Percentiles rank a stretch among this genome's conserved stretches.
Conservation (phyloP, 2,888 invertebrate species). For the Pristionchus japonicus region DNA sequence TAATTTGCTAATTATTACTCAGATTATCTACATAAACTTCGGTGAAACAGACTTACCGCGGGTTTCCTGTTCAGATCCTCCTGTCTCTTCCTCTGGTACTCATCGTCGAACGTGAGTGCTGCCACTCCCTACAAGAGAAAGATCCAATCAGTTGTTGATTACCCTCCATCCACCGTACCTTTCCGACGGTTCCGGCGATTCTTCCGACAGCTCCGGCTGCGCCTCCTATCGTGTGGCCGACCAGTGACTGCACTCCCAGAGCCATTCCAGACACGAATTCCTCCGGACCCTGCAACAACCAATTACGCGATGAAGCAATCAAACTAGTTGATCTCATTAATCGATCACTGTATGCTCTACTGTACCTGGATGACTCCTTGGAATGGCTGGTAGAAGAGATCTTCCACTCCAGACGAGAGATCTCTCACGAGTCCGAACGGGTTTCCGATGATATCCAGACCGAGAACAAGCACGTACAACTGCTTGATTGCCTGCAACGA, state of each 20-base stretch:
- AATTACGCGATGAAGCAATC: too few relatives aligned
- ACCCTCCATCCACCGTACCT: slow-evolving; percentile 56
- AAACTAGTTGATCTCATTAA: too few relatives aligned
- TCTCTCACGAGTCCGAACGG: slow-evolving; percentile 96
- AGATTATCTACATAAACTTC: too few relatives aligned
- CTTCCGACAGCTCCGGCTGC: slow-evolving; percentile 95
- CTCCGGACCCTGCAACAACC: slow-evolving; percentile 45
- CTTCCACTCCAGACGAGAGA: slow-evolving; percentile 94
- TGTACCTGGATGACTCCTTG: slow-evolving; percentile 99
- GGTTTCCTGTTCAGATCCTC: slow-evolving; percentile 67
- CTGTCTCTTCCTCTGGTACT: slow-evolving; percentile 92
- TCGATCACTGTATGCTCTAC: slow-evolving; percentile 77
- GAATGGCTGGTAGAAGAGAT: slow-evolving; percentile 98
- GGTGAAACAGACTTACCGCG: slow-evolving; percentile 7
- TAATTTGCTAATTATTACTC: too few relatives aligned
- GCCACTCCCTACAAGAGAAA: slow-evolving; percentile 84
- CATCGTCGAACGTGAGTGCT: slow-evolving; percentile 92
- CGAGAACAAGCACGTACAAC: slow-evolving; percentile 94
- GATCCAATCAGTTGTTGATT: not conserved
- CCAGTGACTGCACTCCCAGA: slow-evolving; percentile 91
- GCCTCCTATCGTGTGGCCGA: slow-evolving; percentile 90
- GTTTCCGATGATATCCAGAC: slow-evolving; percentile 98
- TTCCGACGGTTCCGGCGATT: slow-evolving; percentile 79
- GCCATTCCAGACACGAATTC: slow-evolving; percentile 98
- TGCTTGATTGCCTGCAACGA: slow-evolving; percentile 85